phyloP scores from a whole-genome alignment of 2,113 vertebrate genomes.

The Chrysochloris asiatica region DNA sequence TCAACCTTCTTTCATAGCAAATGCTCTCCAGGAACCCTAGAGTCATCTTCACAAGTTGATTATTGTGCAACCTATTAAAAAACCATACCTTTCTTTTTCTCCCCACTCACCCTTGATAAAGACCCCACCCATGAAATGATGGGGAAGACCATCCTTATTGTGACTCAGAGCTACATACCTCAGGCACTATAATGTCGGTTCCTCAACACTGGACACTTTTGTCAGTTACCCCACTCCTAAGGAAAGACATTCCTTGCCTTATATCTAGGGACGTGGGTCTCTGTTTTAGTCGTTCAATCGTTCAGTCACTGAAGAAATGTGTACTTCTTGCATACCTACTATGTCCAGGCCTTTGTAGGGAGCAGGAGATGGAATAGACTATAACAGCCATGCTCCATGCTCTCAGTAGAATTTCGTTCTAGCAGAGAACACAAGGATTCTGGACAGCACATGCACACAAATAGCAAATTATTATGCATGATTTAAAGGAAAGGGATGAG shows the following conservation, averaged over 20 bases:
- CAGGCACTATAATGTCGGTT: background rate
- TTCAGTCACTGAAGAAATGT: background rate
- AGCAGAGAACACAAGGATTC: background rate
- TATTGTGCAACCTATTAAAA: background rate
- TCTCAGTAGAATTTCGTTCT: background rate
- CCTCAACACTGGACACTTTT: background rate
- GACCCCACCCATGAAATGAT: background rate
- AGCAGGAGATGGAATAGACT: too few relatives aligned
- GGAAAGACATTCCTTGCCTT: background rate
- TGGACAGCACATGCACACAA: background rate
- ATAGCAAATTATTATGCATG: background rate
- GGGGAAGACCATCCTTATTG: background rate
- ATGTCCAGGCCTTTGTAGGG: background rate
- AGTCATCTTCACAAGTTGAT: conserved; percentile 1
- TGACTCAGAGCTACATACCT: background rate
- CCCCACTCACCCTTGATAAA: background rate
- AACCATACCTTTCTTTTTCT: background rate
- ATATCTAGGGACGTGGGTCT: background rate
- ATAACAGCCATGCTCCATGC: background rate
- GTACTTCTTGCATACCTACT: conserved; percentile 3
- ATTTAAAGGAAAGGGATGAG: background rate
- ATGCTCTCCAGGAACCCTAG: conserved; percentile 3
- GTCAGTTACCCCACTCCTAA: background rate
- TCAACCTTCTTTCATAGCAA: background rate
- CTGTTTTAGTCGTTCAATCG: background rate